A percentile compares a stretch with the other conserved stretches of the same genome.
Conservation (phyloP, 2,888 invertebrate genomes). For the Macrosiphum euphorbiae region DNA sequence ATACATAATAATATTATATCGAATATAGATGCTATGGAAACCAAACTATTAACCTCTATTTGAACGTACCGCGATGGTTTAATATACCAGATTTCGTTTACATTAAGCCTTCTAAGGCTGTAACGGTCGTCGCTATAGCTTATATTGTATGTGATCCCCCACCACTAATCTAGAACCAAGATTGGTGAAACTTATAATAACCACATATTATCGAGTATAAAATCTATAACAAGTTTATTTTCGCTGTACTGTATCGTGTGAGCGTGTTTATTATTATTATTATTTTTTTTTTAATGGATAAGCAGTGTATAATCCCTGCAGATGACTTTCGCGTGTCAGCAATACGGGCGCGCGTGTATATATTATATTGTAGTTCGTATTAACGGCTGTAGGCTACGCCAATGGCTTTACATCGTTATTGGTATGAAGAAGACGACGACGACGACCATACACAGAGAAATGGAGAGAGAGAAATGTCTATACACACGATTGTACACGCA, state of each 20-base stretch:
- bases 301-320: background rate
- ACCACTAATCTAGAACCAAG: background rate
- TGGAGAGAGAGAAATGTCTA: background rate
- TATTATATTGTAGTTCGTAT: slow-evolving; percentile 3
- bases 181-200: background rate
- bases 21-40: background rate
- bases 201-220: background rate
- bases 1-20: background rate
- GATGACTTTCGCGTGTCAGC: slow-evolving; percentile 21
- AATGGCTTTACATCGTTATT: slow-evolving; percentile 1
- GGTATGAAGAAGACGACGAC: background rate
- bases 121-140: background rate
- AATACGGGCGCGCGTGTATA: background rate
- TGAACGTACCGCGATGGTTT: too few species aligned
- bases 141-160: background rate
- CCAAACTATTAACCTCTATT: background rate
- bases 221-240: background rate
- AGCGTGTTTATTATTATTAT: background rate
- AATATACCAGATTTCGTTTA: too few species aligned
- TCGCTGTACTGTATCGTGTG: background rate
- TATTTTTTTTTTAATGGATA: background rate
- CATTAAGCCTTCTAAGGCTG: background rate
- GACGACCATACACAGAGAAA: background rate
- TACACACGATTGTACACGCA: background rate
- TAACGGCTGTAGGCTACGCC: slow-evolving; percentile 7